Percentiles rank a stretch among this genome's conserved stretches.
phyloP scores from a whole-genome alignment of 1,140 invertebrate species.

The Brachionus paranguensis region DNA sequence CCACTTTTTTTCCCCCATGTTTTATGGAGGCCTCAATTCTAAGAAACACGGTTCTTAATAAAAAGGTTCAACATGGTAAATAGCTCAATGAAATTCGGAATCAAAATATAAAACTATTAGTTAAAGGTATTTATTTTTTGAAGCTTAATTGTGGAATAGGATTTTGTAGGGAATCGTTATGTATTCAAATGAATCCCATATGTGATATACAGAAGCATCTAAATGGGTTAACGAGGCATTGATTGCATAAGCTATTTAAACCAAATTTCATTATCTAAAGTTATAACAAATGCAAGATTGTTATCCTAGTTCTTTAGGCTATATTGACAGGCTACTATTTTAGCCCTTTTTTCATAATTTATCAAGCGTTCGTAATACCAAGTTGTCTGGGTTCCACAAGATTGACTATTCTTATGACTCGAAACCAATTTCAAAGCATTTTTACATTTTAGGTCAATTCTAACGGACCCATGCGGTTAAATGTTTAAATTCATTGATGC shows the following conservation, averaged over 20 bases:
- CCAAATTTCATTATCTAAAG: background rate
- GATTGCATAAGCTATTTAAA: background rate
- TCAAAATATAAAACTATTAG: background rate
- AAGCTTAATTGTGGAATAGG: background rate
- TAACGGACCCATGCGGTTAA: background rate
- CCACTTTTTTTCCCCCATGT: no score
- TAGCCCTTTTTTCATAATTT: background rate
- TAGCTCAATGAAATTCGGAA: background rate
- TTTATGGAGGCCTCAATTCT: no score
- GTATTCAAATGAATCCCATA: background rate
- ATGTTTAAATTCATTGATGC: background rate
- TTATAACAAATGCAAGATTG: background rate
- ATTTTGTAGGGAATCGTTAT: background rate
- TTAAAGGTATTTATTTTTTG: background rate
- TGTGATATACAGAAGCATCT: background rate
- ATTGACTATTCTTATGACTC: background rate
- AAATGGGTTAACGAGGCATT: background rate
- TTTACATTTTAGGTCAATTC: background rate
- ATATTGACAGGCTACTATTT: background rate
- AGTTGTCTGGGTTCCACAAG: background rate
- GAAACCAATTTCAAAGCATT: background rate
- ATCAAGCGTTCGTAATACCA: background rate
- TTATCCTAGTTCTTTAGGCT: background rate
- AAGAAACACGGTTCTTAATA: no score
- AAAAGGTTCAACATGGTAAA: no score